Base-by-base conservation (phyloP, 2,113 vertebrate species). In the Mus musculus region DNA sequence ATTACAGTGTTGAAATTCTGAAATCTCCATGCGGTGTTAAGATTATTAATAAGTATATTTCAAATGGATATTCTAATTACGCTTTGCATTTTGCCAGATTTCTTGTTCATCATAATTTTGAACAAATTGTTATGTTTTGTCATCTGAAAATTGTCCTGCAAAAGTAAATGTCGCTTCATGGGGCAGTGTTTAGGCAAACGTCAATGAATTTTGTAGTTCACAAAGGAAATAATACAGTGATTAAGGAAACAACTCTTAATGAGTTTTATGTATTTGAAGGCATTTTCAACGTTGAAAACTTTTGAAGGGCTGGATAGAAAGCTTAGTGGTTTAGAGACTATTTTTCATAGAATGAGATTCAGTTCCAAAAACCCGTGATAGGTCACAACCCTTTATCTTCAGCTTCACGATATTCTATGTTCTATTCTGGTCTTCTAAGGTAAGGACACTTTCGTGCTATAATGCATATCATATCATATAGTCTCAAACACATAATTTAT, bases 11-110 rank as follows among this genome's bases (percentile, higher is more conserved):
- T 92, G 90, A 88, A 96, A 95, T 95, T 95, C 76, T 96, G 91
- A 93, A 98, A 97, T 98, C 92, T 97, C 89, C 97, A 97, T 91
- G 92, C 63, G 13, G 93, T 89, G 86, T 95, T 97, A 94, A 81
- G 95, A 86, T 92, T 96, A 90, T 98, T 98, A 98, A 98, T 98
- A 98, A 98, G 92, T 94, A 97, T 97, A 97, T 97, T 98, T 97
- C 59, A 77, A 95, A 89, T 97, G 91, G 96, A 98, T 98, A 86
- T 97, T 98, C 86, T 96, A 98, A 94, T 96, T 97, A 76, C 76
- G 97, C 95, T 98, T 96, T 97, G 14, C 84, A 94, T 98, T 96
- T 91, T 97, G 82, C 39, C 28, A 85, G 86, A 30, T 97, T 96
- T 97, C 78, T 95, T 56, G 46, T 76, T 97, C 56, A 97, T 94